Evolutionary conservation across 92 coral and sea anemone genomes (phyloP), one percentile per base, ranked within the genome.

Genomic region (Epizoanthus ramosus): DNA sequence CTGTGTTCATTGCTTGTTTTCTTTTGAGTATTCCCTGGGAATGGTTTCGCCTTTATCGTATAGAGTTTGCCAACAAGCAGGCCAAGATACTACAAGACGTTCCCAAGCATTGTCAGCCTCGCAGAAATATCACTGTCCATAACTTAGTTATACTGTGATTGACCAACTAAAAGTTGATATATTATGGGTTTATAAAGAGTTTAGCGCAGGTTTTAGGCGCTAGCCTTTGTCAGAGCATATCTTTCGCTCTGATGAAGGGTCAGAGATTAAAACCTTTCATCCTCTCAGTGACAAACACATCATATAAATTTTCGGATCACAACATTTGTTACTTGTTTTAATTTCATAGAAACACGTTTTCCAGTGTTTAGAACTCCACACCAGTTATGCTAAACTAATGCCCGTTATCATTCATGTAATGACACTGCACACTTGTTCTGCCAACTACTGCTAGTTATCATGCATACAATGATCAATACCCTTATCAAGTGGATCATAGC

Each of bases 401-500:
- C 6, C 10, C 31, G 56, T 18, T 6, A 66, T 91, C 15, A 23
- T 63, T 4, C 31, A 65, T 5, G 39, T 65, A 6, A 4, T 39
- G 17, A 43, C 31, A 10, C 8, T 50, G 1, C 16, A 50, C 41
- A 6, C 69, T 8, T 25, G 35, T 12, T 8, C 0, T 13, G 56
- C 68, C 65, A 57, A 18, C 17, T 22, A 80, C 13, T 8, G 52
- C 6, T 6, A 22, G 56, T 18, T 6, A 72, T 91, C 15, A 23
- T 63, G 4, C 31, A 65, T 5, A 18, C 25, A 6, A 4, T 39
- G 17, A 4, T 1, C 71, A 18, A 45, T 86, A 95, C 98, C 86
- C 97, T 85, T 87, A 95, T 88, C n/a, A 95, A 85, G 80, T 95
- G 97, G 35, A 94, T 92, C 99, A 96, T 96, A 31, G 99, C 99